A percentile compares a stretch with the other conserved stretches of the same genome.
Conservation (phyloP, 2,113 vertebrate genomes). For the Myiagra hebetior region DNA sequence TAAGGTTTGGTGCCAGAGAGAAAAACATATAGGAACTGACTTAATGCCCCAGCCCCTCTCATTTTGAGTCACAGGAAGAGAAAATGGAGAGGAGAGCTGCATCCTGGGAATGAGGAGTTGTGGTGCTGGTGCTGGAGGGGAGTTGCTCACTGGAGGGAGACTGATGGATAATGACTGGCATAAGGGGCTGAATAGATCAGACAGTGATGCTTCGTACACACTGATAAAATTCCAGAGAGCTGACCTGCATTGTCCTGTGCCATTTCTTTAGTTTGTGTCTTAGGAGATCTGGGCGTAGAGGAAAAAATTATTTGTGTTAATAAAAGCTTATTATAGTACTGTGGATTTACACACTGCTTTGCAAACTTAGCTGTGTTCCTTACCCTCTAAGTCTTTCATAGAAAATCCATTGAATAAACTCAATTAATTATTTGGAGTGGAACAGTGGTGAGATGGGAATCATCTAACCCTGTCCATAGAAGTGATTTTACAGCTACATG, state of each 20-base stretch:
- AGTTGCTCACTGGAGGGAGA: not conserved
- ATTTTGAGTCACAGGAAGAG: not conserved
- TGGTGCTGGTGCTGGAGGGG: not conserved
- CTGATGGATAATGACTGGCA: not conserved
- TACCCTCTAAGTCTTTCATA: not conserved
- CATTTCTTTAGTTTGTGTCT: not conserved
- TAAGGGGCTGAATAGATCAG: not conserved
- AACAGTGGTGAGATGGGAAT: not conserved
- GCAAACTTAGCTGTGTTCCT: not conserved
- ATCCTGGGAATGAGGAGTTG: accelerated
- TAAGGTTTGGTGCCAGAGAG: not conserved
- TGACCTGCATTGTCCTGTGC: not conserved
- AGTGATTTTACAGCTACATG: not conserved
- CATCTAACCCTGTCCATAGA: not conserved
- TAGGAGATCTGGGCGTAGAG: not conserved
- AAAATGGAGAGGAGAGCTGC: not conserved
- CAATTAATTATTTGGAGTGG: slow-evolving; percentile 1
- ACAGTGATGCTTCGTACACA: not conserved
- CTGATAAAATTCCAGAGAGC: not conserved
- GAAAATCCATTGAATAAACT: slow-evolving; percentile 37
- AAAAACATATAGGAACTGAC: not conserved
- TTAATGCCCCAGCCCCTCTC: not conserved
- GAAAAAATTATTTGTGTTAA: not conserved
- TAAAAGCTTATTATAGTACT: not conserved
- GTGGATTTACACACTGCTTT: not conserved